Evolutionary conservation across 2,888 invertebrate species (phyloP).

Genomic region (Clanis bilineata): DNA sequence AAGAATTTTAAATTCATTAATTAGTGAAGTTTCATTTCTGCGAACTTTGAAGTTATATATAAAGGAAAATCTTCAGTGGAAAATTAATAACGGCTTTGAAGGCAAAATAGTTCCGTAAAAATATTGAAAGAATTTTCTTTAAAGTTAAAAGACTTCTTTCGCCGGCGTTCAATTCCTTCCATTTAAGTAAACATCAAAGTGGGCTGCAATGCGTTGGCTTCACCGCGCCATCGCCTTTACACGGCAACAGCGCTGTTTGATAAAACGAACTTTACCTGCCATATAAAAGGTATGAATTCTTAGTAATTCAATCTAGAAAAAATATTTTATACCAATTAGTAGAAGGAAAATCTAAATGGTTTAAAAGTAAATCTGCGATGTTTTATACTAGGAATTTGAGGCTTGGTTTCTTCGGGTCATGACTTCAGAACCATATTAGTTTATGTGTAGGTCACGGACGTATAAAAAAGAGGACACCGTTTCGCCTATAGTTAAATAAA

Average conservation of each 20-base stretch:
- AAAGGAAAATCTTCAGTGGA: neutral
- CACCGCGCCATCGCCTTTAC: neutral
- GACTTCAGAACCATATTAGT: no score
- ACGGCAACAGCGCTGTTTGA: neutral
- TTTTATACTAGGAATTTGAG: no score
- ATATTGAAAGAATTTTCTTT: conserved; percentile 7
- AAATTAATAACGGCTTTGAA: neutral
- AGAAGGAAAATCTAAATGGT: neutral
- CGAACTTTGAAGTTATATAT: neutral
- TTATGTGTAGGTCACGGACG: no score
- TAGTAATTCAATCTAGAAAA: neutral
- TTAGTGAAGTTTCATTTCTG: no score
- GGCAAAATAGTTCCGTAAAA: neutral
- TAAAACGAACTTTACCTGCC: neutral
- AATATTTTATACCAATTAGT: neutral
- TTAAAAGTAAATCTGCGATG: no score
- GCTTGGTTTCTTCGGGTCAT: no score
- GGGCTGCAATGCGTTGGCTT: conserved; percentile 9
- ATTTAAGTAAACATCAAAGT: conserved; percentile 30
- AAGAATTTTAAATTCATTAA: no score
- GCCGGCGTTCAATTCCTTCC: conserved; percentile 20
- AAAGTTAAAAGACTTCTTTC: conserved; percentile 4
- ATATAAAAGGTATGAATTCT: neutral
- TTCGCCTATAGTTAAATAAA: no score
- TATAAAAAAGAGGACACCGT: no score